Evolutionary conservation across 2,113 vertebrate species (phyloP).

Genomic region (Alligator mississippiensis): DNA sequence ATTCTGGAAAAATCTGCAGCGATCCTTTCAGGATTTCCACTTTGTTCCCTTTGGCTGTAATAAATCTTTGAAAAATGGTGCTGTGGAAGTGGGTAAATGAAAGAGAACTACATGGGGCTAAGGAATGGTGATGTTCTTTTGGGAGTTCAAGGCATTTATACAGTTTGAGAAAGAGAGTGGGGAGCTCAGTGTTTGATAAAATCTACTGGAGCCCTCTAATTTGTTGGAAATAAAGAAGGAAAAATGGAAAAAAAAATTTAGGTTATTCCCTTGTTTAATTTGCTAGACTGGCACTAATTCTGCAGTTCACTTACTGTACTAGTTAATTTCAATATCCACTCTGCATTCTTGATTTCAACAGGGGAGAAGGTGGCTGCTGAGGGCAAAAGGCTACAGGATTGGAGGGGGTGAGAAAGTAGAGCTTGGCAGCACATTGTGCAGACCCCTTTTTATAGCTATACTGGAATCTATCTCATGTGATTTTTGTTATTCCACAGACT

Average conservation of each 20-base stretch:
- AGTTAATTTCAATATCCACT: slow-evolving; percentile 70
- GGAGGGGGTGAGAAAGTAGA: slow-evolving; percentile 32
- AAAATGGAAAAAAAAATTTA: slow-evolving; percentile 63
- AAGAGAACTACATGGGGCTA: slow-evolving; percentile 72
- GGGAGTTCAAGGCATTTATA: slow-evolving; percentile 75
- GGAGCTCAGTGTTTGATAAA: slow-evolving; percentile 70
- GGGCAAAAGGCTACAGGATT: slow-evolving; percentile 71
- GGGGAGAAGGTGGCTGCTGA: slow-evolving; percentile 71
- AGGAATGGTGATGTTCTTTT: slow-evolving; percentile 69
- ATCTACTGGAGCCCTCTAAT: slow-evolving; percentile 73
- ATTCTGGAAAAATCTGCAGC: slow-evolving; percentile 70
- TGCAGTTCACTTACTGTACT: slow-evolving; percentile 70
- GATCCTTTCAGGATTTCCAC: slow-evolving; percentile 73
- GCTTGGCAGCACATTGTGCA: neutral
- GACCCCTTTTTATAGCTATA: slow-evolving; percentile 27
- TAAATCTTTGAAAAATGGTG: slow-evolving; percentile 74
- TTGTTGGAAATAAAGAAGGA: slow-evolving; percentile 66
- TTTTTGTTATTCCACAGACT: neutral
- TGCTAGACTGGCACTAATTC: slow-evolving; percentile 72
- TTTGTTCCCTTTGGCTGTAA: slow-evolving; percentile 76
- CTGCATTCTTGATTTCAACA: slow-evolving; percentile 71
- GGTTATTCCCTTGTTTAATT: slow-evolving; percentile 75
- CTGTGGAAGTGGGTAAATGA: slow-evolving; percentile 76
- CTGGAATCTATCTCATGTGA: neutral
- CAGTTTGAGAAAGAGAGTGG: slow-evolving; percentile 63